Evolutionary conservation across 1,140 invertebrate species (phyloP).

Genomic region (Ganaspis sp.): DNA sequence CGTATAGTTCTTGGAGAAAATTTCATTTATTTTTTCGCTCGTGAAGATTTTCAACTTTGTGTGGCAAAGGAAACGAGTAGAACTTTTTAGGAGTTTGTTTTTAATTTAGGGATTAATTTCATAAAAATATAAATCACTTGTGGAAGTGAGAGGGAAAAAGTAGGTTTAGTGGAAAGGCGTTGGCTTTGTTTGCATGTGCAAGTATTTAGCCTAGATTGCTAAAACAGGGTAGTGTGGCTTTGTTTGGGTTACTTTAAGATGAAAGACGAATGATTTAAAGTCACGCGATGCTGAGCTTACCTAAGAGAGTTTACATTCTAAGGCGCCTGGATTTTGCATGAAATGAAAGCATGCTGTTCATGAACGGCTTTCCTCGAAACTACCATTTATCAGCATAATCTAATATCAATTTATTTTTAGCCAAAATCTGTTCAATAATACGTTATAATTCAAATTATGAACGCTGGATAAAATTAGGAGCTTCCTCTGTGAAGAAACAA

Average conservation of each 20-base stretch:
- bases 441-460: not conserved
- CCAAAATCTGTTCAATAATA: no score
- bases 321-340: not conserved
- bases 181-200: conserved; percentile 7
- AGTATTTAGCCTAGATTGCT: conserved; percentile 9
- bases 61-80: no score
- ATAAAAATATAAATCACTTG: no score
- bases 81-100: no score
- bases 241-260: conserved; percentile 1
- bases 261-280: conserved; percentile 28
- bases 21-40: no score
- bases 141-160: not conserved
- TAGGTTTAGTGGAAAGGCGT: conserved; percentile 8
- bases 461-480: no score
- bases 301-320: conserved; percentile 7
- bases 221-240: not conserved
- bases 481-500: no score
- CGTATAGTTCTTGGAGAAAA: not conserved
- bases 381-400: not conserved
- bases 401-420: not conserved
- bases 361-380: not conserved
- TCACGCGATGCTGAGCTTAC: conserved; percentile 22
- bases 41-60: no score
- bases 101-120: no score
- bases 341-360: not conserved